These are phyloP conservation scores for Otis tarda DNA, from an alignment of 2,113 vertebrate species.

Conservation along the genomic window DNA sequence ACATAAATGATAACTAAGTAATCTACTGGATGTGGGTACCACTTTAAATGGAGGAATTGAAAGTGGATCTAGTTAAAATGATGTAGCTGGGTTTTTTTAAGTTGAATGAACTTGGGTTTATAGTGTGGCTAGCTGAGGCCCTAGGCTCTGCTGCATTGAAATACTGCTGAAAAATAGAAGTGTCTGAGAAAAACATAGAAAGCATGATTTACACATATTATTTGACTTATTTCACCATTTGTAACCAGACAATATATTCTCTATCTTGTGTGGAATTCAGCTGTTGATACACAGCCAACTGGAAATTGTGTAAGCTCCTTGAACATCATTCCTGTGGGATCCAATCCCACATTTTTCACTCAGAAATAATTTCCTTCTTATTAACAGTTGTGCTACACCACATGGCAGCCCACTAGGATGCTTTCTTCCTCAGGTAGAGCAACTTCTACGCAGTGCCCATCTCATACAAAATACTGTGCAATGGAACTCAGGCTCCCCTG, in stretches of 20 bases:
- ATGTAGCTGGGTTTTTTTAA: neutral
- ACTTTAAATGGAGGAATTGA: neutral
- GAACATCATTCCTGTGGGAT: neutral
- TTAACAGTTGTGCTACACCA: neutral
- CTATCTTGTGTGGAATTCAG: neutral
- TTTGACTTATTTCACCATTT: neutral
- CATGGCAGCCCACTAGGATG: neutral
- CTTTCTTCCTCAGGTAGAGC: neutral
- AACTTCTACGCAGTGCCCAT: neutral
- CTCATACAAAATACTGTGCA: neutral
- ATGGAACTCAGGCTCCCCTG: neutral
- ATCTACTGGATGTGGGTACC: neutral
- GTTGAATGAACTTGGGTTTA: neutral
- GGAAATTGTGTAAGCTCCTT: neutral
- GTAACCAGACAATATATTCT: neutral
- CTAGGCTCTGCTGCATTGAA: neutral
- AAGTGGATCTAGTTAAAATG: neutral
- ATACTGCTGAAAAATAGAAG: neutral
- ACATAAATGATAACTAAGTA: neutral
- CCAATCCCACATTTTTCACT: neutral
- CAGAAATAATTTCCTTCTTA: neutral
- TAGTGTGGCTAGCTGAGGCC: neutral
- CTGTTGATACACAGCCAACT: neutral
- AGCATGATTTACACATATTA: neutral
- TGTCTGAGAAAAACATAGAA: neutral